Evolutionary conservation across 2,113 vertebrate genomes (phyloP), one percentile per base, ranked within the genome.

Genomic region (Dolichallabes microphthalmus): DNA sequence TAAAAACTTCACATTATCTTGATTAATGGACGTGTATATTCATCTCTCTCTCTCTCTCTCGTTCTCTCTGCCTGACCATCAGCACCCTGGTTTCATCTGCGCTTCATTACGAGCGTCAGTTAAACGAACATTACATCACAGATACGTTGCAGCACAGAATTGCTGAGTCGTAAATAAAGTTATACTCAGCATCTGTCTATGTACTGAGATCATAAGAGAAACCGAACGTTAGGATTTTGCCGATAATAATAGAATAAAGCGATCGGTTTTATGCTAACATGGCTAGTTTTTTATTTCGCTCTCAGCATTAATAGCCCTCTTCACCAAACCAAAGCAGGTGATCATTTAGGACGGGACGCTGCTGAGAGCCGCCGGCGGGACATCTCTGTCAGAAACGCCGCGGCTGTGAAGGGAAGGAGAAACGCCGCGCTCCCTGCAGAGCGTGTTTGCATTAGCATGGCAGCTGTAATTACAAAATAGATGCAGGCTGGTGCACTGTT

Each of bases 381-480:
- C 55, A 27, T 60, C 58, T 35, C 53, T 71, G 66, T 32, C 17
- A 73, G 22, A 10, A 73, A 39, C 13, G 7, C 13, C 19, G 53
- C n/a, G 20, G 3, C 27, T 57, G 68, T 69, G 22, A 66, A 58
- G 39, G 17, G 58, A 22, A 61, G 30, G 71, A 63, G 19, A 63
- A 76, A 64, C 57, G 11, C 60, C 55, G 52, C 39, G 64, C 75
- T 79, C 32, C 74, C 83, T 68, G 32, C 52, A 69, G 83, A 19
- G 63, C 1, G 17, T 79, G 63, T 79, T 79, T 85, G 75, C 63
- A 79, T 69, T 79, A 69, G 83, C 30, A 57, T 69, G 83, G 53
- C 75, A 79, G 50, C 63, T 63, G 20, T 79, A 79, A 85, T 85
- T 85, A 79, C 75, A 58, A 79, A 85, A 85, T 85, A 69, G 83